Percentiles rank a stretch among this genome's conserved stretches.
These are phyloP conservation scores for Lepus americanus DNA, from an alignment of 2,113 vertebrate genomes.

Conservation along the genomic window DNA sequence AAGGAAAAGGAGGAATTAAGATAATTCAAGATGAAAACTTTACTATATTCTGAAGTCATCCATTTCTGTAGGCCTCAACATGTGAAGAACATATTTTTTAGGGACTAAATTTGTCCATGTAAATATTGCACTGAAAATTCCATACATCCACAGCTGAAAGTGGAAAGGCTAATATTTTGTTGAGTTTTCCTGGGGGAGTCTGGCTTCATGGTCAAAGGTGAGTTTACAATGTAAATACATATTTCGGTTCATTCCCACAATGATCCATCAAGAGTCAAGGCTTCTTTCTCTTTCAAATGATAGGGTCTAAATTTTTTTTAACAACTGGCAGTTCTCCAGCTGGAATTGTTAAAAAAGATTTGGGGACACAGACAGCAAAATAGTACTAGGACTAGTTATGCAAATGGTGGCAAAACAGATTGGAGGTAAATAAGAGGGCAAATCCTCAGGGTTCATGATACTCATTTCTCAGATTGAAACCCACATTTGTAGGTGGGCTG, in stretches of 20 bases:
- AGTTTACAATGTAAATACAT: background rate
- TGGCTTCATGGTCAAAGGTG: background rate
- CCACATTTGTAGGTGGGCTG: conserved; percentile 27
- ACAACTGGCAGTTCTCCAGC: background rate
- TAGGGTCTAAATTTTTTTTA: background rate
- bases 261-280: background rate
- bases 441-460: background rate
- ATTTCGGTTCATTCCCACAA: background rate
- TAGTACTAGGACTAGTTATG: background rate
- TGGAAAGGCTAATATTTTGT: background rate
- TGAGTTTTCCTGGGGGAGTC: background rate
- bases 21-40: conserved; percentile 22
- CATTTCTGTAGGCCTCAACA: background rate
- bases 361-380: background rate
- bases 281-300: conserved; percentile 3
- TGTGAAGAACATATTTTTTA: background rate
- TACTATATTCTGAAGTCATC: background rate
- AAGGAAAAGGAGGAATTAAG: background rate
- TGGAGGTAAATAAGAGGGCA: background rate
- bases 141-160: background rate
- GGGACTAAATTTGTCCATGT: background rate
- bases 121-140: conserved; percentile 27
- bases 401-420: conserved; percentile 26
- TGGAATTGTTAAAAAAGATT: background rate
- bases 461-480: conserved; percentile 14